Conservation (phyloP, 2,113 vertebrate species). For the Tursiops truncatus region DNA sequence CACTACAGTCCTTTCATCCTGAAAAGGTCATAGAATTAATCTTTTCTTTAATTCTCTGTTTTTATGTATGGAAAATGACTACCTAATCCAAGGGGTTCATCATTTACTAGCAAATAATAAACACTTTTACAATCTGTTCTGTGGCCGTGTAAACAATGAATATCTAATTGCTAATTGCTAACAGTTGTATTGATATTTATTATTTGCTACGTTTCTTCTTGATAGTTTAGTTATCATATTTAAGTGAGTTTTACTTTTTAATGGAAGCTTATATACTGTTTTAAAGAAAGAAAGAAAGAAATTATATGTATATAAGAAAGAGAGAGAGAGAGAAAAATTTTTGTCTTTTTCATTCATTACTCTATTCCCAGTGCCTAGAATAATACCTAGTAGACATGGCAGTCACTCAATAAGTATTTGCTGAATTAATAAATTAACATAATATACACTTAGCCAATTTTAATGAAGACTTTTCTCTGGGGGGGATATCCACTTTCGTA, state of each 20-base stretch:
- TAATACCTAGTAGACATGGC: background rate
- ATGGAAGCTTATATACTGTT: background rate
- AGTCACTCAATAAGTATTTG: background rate
- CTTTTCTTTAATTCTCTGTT: constrained; percentile 54
- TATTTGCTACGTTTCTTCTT: background rate
- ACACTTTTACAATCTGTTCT: background rate
- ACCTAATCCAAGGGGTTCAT: background rate
- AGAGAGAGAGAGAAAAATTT: background rate
- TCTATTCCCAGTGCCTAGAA: background rate
- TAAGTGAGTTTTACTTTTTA: background rate
- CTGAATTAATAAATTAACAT: background rate
- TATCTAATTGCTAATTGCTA: background rate
- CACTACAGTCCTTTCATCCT: constrained; percentile 26
- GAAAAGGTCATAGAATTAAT: constrained; percentile 64
- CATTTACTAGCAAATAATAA: background rate
- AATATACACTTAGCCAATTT: background rate
- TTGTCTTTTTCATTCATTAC: background rate
- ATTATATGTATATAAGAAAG: background rate
- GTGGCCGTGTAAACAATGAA: background rate
- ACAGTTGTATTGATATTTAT: background rate
- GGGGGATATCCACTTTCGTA: background rate
- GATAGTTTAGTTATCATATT: background rate
- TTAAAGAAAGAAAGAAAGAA: background rate
- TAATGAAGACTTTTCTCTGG: background rate
- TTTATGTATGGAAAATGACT: constrained; percentile 31